Evolutionary conservation across 53 echinoderm and acorn worm genomes (phyloP).

Genomic region (Temnopleurus reevesii): DNA sequence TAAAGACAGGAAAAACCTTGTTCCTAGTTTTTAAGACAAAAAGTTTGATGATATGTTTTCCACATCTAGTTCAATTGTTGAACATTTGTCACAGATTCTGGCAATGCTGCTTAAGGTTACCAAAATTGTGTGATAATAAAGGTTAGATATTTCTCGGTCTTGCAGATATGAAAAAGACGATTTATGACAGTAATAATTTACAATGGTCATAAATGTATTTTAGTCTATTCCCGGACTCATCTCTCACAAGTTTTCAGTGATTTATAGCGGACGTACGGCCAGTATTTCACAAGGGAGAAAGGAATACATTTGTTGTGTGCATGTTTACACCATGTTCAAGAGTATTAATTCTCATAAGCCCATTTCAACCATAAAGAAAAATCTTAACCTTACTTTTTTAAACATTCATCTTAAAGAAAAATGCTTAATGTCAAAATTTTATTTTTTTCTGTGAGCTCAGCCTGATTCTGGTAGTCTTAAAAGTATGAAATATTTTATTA

Average conservation of each 20-base stretch:
- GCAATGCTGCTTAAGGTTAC: too few species aligned
- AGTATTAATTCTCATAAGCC: not conserved
- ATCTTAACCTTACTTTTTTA: not conserved
- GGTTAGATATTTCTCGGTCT: too few species aligned
- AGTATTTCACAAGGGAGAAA: not conserved
- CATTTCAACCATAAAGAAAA: not conserved
- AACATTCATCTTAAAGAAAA: not conserved
- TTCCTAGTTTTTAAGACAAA: too few species aligned
- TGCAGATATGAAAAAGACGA: not conserved
- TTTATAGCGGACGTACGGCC: not conserved
- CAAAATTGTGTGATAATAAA: too few species aligned
- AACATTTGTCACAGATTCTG: too few species aligned
- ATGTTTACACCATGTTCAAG: not conserved
- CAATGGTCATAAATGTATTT: not conserved
- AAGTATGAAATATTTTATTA: too few species aligned
- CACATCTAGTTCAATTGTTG: too few species aligned
- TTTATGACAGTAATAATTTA: not conserved
- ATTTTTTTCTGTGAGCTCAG: too few species aligned
- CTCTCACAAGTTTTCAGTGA: not conserved
- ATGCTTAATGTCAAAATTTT: not conserved
- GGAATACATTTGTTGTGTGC: not conserved
- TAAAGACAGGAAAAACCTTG: too few species aligned
- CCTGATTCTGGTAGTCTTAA: too few species aligned
- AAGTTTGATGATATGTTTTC: too few species aligned
- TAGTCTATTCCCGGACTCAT: constrained; percentile 4